These are phyloP conservation scores for Pluvianellus socialis DNA, from an alignment of 2,113 vertebrate genomes.

Conservation along the genomic window DNA sequence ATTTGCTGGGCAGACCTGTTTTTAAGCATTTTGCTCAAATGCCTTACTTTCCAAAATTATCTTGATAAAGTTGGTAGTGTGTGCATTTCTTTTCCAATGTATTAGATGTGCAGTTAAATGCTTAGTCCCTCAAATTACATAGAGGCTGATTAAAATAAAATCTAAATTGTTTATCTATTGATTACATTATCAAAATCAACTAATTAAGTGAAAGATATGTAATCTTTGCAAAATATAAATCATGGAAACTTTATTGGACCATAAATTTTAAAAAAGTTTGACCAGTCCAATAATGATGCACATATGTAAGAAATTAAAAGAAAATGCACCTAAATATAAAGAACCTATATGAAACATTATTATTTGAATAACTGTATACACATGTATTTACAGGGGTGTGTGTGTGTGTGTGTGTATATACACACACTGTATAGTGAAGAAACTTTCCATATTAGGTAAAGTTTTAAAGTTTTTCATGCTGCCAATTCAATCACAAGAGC, in stretches of 20 bases:
- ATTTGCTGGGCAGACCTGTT: background rate
- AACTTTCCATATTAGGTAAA: background rate
- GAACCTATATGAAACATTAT: background rate
- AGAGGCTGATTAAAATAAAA: background rate
- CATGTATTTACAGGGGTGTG: background rate
- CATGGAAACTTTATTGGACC: background rate
- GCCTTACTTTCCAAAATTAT: background rate
- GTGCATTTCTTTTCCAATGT: background rate
- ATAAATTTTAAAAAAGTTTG: background rate
- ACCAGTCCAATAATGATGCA: background rate
- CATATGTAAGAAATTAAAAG: background rate
- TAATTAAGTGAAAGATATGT: background rate
- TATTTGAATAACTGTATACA: background rate
- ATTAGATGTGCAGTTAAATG: background rate
- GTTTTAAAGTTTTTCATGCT: background rate
- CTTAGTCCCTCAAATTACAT: background rate
- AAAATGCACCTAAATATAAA: background rate
- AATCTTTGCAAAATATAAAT: background rate
- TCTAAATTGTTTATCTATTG: background rate
- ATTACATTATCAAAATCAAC: background rate
- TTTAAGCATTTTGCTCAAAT: background rate
- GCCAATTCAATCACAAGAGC: background rate
- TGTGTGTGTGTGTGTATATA: fast-evolving
- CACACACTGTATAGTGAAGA: background rate
- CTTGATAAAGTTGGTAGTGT: background rate